A percentile compares a stretch with the other conserved stretches of the same genome.
These are phyloP conservation scores for Pandion haliaetus DNA, from an alignment of 2,113 vertebrate genomes.

Conservation along the genomic window DNA sequence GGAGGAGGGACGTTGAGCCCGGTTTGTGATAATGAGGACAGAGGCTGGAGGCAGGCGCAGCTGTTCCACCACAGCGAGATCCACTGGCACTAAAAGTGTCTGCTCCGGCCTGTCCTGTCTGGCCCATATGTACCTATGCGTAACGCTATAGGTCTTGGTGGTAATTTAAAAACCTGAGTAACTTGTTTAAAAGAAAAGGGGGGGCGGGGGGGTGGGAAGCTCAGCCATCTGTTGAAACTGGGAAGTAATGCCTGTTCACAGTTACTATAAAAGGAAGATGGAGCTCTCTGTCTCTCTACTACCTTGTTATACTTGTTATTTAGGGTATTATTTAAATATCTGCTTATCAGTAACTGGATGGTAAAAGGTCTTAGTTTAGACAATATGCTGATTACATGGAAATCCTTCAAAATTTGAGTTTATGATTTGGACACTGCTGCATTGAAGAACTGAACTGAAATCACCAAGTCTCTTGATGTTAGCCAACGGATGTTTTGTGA, in stretches of 20 bases:
- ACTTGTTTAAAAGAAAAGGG: not conserved
- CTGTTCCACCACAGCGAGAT: not conserved
- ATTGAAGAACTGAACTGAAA: not conserved
- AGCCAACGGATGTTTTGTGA: not conserved
- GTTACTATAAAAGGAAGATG: constrained; percentile 18
- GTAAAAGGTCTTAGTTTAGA: not conserved
- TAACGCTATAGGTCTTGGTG: not conserved
- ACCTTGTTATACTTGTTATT: not conserved
- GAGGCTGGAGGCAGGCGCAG: not conserved
- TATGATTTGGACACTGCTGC: accelerated
- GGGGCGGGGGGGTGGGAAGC: accelerated
- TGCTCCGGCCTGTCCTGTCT: not conserved
- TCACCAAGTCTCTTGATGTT: not conserved
- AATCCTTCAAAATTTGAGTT: not conserved
- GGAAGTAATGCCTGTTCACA: not conserved
- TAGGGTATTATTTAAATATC: not conserved
- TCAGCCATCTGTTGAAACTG: not conserved
- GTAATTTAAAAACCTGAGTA: not conserved
- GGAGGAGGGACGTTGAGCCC: not conserved
- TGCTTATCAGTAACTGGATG: not conserved
- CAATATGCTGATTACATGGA: not conserved
- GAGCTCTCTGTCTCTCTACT: not conserved
- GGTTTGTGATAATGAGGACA: not conserved
- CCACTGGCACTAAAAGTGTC: not conserved
- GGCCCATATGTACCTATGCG: accelerated